A percentile compares a stretch with the other conserved stretches of the same genome.
phyloP scores from a whole-genome alignment of 2,113 vertebrate species.

The Numenius arquata region DNA sequence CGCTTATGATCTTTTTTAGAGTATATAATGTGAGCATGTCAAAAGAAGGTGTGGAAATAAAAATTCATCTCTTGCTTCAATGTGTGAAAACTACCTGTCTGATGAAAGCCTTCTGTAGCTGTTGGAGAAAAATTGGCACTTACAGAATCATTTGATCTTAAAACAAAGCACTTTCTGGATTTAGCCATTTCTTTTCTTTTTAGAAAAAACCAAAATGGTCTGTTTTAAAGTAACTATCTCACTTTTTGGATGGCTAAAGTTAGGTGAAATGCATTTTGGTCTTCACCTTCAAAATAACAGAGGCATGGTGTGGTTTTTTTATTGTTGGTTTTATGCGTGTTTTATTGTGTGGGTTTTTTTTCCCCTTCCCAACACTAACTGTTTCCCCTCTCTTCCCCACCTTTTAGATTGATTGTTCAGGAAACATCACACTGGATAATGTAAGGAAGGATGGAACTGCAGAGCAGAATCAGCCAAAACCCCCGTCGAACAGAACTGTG shows the following conservation, averaged over 20 bases:
- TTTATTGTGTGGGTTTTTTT: neutral
- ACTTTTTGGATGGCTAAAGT: neutral
- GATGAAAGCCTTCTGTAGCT: neutral
- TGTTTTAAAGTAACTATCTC: neutral
- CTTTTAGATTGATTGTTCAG: constrained; percentile 81
- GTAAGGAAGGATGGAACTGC: constrained; percentile 61
- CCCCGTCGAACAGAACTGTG: constrained; percentile 73
- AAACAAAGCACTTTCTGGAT: neutral
- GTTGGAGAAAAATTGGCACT: neutral
- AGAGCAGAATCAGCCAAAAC: constrained; percentile 72
- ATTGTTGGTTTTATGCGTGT: neutral
- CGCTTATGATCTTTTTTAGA: neutral
- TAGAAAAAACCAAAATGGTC: neutral
- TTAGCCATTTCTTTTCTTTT: neutral
- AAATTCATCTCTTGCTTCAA: neutral
- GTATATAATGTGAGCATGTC: neutral
- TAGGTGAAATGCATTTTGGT: neutral
- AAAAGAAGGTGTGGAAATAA: neutral
- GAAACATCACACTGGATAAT: constrained; percentile 74
- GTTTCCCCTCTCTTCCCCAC: neutral
- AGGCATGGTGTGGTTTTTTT: neutral
- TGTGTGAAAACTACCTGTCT: neutral
- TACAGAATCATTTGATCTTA: neutral
- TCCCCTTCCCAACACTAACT: neutral
- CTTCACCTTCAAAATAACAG: neutral